phyloP scores from a whole-genome alignment of 1,140 invertebrate species.

The Elymnias hypermnestra region DNA sequence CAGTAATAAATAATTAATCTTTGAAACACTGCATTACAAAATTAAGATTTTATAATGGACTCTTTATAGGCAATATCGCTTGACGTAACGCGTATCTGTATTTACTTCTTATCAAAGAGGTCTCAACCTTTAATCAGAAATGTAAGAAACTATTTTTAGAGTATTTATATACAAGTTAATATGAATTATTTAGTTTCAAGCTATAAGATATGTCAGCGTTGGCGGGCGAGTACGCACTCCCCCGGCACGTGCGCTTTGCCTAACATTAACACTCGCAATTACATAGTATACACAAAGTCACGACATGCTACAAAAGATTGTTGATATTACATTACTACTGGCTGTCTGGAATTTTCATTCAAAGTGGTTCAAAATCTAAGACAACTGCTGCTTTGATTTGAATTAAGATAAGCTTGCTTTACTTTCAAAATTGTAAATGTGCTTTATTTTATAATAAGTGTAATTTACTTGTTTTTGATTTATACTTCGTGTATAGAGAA shows the following conservation, averaged over 20 bases:
- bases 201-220: slow-evolving; percentile 25
- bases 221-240: slow-evolving; percentile 21
- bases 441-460: slow-evolving; percentile 13
- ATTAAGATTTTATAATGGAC: no score
- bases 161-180: background rate
- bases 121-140: no score
- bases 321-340: slow-evolving; percentile 28
- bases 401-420: slow-evolving; percentile 19
- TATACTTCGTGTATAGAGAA: background rate
- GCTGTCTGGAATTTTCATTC: slow-evolving; percentile 31
- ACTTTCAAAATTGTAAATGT: slow-evolving; percentile 21
- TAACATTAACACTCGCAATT: slow-evolving; percentile 30
- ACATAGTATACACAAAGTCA: slow-evolving; percentile 30
- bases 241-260: slow-evolving; percentile 28
- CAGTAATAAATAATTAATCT: no score
- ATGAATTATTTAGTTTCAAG: background rate
- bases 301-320: slow-evolving; percentile 31
- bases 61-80: no score
- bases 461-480: slow-evolving; percentile 14
- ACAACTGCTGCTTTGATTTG: slow-evolving; percentile 22
- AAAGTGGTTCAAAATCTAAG: slow-evolving; percentile 24
- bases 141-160: no score
- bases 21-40: no score
- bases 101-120: no score
- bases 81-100: no score